phyloP scores from a whole-genome alignment of 2,888 invertebrate species.

The Agriopis aurantiaria region DNA sequence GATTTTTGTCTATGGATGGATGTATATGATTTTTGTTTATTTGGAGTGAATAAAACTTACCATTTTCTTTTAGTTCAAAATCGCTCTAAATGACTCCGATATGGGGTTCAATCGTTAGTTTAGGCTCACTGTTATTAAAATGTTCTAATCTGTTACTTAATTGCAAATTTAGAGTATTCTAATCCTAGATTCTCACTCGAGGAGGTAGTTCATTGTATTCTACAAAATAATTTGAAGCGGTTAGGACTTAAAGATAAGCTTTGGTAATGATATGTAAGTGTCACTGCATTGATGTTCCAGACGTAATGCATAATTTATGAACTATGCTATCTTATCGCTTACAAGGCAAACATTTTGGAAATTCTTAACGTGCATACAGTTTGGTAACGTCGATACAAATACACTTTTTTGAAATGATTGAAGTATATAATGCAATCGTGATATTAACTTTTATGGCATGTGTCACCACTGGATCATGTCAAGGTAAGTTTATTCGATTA shows the following conservation, averaged over 20 bases:
- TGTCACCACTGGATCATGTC: conserved; percentile 10
- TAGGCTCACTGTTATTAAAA: neutral
- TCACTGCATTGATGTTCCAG: conserved; percentile 11
- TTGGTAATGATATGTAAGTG: conserved; percentile 3
- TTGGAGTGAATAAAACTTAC: too few relatives aligned
- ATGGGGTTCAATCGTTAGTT: too few relatives aligned
- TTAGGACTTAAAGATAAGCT: neutral
- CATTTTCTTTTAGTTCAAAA: too few relatives aligned
- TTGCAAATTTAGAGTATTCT: too few relatives aligned
- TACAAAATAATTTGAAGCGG: too few relatives aligned
- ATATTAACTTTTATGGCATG: conserved; percentile 7
- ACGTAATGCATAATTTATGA: conserved; percentile 23
- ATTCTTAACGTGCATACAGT: conserved; percentile 9
- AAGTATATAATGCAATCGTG: neutral
- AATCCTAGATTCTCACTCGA: too few relatives aligned
- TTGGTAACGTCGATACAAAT: neutral
- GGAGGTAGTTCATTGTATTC: too few relatives aligned
- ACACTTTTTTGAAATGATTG: conserved; percentile 14
- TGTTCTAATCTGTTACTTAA: too few relatives aligned
- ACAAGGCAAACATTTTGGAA: neutral
- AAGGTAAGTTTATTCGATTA: conserved; percentile 16
- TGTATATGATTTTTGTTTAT: too few relatives aligned
- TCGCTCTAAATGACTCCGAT: too few relatives aligned
- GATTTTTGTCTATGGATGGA: too few relatives aligned
- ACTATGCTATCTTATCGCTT: conserved; percentile 15